Evolutionary conservation across 2,113 vertebrate species (phyloP).

Genomic region (Phalacrocorax aristotelis): DNA sequence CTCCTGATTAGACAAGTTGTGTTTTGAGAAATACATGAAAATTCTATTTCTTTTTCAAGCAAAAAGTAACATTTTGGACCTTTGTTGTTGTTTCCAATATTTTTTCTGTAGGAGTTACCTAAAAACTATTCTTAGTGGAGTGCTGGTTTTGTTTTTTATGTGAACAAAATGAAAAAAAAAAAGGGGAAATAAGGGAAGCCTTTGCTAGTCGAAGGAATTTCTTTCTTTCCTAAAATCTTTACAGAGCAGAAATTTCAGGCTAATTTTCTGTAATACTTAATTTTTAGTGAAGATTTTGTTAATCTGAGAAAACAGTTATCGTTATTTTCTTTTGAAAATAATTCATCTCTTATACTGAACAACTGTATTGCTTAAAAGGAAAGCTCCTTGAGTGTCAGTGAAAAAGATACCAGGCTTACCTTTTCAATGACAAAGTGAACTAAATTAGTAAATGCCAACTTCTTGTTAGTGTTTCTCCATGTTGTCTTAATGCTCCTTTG

Average conservation of each 20-base stretch:
- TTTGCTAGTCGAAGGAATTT: background rate
- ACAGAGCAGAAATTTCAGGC: background rate
- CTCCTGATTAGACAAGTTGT: background rate
- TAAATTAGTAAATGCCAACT: background rate
- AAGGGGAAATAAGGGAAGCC: background rate
- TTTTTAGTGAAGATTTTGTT: background rate
- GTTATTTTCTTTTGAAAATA: background rate
- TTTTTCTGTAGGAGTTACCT: background rate
- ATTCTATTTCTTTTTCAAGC: background rate
- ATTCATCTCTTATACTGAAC: background rate
- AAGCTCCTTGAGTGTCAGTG: background rate
- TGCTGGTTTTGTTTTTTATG: background rate
- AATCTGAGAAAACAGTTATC: background rate
- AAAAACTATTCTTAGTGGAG: background rate
- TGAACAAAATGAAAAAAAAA: background rate
- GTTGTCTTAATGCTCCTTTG: background rate
- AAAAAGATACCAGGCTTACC: background rate
- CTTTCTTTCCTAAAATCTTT: background rate
- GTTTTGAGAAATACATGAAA: background rate
- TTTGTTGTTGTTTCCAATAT: background rate
- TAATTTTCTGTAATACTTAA: background rate
- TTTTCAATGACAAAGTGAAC: background rate
- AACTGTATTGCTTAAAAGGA: background rate
- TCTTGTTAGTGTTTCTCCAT: background rate
- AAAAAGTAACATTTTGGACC: background rate